Conservation (phyloP, 2,797 vertebrate genomes). For the Acanthurus leucopareius region DNA sequence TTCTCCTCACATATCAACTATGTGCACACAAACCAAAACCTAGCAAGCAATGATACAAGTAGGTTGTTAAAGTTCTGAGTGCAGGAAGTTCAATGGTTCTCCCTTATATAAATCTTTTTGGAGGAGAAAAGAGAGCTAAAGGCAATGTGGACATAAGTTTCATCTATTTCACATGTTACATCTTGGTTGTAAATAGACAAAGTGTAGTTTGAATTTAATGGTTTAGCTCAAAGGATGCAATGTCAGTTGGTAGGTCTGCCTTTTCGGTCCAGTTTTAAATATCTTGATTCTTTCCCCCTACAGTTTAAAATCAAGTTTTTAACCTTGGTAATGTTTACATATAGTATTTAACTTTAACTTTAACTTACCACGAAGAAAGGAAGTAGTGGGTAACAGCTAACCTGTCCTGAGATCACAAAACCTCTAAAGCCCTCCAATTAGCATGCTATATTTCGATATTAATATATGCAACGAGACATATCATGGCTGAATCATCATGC, state of each 20-base stretch:
- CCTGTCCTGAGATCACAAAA: too few relatives aligned
- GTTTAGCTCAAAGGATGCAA: too few relatives aligned
- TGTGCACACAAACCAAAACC: neutral
- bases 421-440: too few relatives aligned
- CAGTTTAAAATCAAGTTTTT: too few relatives aligned
- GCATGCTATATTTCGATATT: too few relatives aligned
- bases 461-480: too few relatives aligned
- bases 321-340: too few relatives aligned
- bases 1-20: slow-evolving; percentile 37
- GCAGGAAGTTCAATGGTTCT: slow-evolving; percentile 5
- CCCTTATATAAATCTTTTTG: neutral
- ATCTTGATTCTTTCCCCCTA: too few relatives aligned
- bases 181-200: neutral
- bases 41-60: neutral
- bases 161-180: neutral
- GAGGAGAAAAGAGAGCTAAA: neutral
- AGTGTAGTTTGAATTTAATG: neutral
- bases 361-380: too few relatives aligned
- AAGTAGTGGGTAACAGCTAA: too few relatives aligned
- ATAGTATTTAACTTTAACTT: too few relatives aligned
- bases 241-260: neutral
- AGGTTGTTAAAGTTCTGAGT: slow-evolving; percentile 10
- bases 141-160: neutral
- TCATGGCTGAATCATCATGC: too few relatives aligned
- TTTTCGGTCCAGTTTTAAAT: neutral